A percentile compares a stretch with the other conserved stretches of the same genome.
phyloP scores from a whole-genome alignment of 1,140 invertebrate genomes.

The Atopsyche davidsoni region DNA sequence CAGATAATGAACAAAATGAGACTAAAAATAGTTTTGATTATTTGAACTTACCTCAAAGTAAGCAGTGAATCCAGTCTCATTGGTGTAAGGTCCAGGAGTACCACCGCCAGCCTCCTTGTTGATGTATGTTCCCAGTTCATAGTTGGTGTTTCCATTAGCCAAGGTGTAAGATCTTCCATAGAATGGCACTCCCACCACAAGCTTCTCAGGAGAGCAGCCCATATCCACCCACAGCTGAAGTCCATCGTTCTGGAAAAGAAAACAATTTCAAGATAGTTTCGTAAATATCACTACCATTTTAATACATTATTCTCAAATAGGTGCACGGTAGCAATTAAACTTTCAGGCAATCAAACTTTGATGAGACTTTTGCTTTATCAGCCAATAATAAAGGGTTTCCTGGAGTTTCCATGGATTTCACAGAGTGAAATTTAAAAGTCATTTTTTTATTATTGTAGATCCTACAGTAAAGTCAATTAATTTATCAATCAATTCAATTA shows the following conservation, averaged over 20 bases:
- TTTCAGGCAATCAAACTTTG: too few species aligned
- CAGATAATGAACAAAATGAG: neutral
- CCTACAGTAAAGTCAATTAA: too few species aligned
- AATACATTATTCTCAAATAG: too few species aligned
- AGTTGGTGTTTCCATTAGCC: conserved; percentile 72
- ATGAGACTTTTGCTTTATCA: too few species aligned
- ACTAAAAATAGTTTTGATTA: neutral
- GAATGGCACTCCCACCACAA: conserved; percentile 82
- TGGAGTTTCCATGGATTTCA: too few species aligned
- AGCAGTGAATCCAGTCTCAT: conserved; percentile 76
- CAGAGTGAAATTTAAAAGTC: too few species aligned
- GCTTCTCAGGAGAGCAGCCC: conserved; percentile 79
- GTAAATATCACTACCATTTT: too few species aligned
- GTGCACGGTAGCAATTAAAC: too few species aligned
- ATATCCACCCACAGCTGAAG: conserved; percentile 77
- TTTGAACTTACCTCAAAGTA: conserved; percentile 72
- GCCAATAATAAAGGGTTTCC: too few species aligned
- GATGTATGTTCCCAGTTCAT: conserved; percentile 75
- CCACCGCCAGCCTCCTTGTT: conserved; percentile 85
- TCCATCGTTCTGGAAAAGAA: conserved; percentile 67
- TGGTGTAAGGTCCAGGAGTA: conserved; percentile 74
- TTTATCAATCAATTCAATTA: too few species aligned
- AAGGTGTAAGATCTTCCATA: conserved; percentile 81
- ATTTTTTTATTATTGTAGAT: too few species aligned
- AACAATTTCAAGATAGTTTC: too few species aligned